Evolutionary conservation across 2,797 vertebrate genomes (phyloP).

Genomic region (Lemur catta): DNA sequence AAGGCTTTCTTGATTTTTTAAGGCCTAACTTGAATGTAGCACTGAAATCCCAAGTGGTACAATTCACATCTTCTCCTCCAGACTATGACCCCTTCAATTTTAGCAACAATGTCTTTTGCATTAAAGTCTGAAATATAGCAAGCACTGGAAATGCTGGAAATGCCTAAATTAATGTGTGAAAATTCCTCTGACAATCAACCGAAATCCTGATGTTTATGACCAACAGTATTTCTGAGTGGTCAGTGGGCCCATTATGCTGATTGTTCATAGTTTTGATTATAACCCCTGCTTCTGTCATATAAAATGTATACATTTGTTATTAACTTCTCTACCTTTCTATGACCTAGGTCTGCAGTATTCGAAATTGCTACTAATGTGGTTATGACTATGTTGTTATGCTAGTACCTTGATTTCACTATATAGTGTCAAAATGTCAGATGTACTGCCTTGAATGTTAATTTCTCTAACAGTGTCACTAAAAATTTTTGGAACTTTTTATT

Average conservation of each 20-base stretch:
- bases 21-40: background rate
- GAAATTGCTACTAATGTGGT: background rate
- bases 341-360: background rate
- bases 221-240: background rate
- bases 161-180: background rate
- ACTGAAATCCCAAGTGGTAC: background rate
- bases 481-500: background rate
- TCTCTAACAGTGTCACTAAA: background rate
- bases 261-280: background rate
- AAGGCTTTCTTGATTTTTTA: background rate
- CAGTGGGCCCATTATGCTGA: background rate
- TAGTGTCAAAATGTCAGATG: background rate
- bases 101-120: background rate
- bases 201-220: background rate
- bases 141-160: background rate
- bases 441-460: background rate
- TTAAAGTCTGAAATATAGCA: background rate
- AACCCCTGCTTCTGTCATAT: background rate
- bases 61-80: background rate
- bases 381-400: background rate
- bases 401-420: background rate
- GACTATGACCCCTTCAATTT: background rate
- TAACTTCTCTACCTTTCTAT: background rate
- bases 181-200: background rate
- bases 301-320: background rate